These are phyloP conservation scores for Campopleginae sp. DNA, from an alignment of 2,888 invertebrate genomes.

Conservation along the genomic window DNA sequence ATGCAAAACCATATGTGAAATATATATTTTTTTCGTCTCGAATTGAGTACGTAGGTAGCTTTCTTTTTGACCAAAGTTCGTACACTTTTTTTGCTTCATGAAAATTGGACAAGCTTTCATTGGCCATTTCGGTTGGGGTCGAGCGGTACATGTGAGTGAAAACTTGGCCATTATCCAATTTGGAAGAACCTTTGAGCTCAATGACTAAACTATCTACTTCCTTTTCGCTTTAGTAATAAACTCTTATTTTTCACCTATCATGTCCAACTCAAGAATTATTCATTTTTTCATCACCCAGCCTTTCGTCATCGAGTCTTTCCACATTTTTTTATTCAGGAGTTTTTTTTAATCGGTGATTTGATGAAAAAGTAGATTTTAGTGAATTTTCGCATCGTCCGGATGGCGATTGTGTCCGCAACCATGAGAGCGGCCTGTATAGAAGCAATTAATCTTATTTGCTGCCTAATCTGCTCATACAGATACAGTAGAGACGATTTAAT, in stretches of 20 bases:
- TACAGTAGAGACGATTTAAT: not conserved
- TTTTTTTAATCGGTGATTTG: not conserved
- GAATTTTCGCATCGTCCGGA: not conserved
- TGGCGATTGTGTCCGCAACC: not conserved
- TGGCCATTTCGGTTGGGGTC: not conserved
- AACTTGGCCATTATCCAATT: not conserved
- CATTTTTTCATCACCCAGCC: not conserved
- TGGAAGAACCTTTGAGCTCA: conserved; percentile 3
- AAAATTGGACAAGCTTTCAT: not conserved
- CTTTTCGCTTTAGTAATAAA: not conserved
- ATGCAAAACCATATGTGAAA: not conserved
- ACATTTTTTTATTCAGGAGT: not conserved
- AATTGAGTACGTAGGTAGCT: not conserved
- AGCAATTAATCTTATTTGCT: not conserved
- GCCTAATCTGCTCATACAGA: not conserved
- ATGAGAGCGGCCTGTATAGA: not conserved
- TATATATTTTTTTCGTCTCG: not conserved
- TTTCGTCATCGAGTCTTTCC: not conserved
- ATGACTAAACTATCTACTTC: not conserved
- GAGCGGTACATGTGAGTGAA: not conserved
- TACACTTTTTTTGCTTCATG: not conserved
- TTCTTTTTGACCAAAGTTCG: not conserved
- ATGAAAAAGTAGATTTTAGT: not conserved
- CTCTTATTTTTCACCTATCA: not conserved
- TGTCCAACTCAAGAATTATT: not conserved